Evolutionary conservation across 2,113 vertebrate genomes (phyloP).

Genomic region (Cromileptes altivelis): DNA sequence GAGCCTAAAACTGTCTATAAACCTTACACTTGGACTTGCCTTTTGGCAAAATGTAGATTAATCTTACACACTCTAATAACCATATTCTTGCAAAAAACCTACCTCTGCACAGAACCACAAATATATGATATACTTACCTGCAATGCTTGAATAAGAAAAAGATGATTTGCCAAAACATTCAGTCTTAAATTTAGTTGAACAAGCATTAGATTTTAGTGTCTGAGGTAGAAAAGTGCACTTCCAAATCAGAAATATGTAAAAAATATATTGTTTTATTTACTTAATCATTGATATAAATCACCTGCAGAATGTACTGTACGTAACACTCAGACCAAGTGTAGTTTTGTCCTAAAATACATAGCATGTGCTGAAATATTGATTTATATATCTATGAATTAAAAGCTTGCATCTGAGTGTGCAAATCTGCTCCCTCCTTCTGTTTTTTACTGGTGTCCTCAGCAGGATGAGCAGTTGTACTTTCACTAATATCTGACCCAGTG

Average conservation of each 20-base stretch:
- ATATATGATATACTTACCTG: too few relatives aligned
- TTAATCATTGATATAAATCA: neutral
- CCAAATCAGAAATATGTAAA: neutral
- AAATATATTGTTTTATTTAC: neutral
- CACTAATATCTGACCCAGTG: neutral
- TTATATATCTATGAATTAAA: neutral
- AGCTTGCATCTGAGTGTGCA: neutral
- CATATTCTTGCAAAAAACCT: too few relatives aligned
- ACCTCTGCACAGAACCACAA: too few relatives aligned
- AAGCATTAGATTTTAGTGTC: too few relatives aligned
- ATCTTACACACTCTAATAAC: too few relatives aligned
- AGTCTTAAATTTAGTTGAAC: too few relatives aligned
- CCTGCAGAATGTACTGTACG: neutral
- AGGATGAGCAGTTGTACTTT: neutral
- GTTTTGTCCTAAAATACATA: neutral
- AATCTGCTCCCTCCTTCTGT: neutral
- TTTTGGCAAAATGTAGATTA: too few relatives aligned
- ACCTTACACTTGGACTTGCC: too few relatives aligned
- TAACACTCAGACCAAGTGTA: neutral
- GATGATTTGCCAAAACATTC: too few relatives aligned
- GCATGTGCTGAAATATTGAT: neutral
- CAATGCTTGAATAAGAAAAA: too few relatives aligned
- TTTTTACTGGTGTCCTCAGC: neutral
- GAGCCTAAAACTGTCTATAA: too few relatives aligned
- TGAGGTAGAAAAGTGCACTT: neutral